Conservation (phyloP, 2,113 vertebrate species). For the Zootoca vivipara region DNA sequence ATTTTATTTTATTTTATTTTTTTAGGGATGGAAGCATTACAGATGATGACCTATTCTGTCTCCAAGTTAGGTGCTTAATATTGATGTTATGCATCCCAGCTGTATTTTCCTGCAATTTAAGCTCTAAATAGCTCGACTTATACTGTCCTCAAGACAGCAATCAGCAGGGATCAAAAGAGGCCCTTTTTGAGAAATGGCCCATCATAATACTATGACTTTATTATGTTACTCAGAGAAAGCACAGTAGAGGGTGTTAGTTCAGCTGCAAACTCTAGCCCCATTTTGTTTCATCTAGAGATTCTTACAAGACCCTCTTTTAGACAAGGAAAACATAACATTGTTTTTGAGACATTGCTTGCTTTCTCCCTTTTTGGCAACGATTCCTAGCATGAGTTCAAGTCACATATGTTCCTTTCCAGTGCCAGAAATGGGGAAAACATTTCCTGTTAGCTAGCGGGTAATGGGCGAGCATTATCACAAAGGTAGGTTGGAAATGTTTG, state of each 20-base stretch:
- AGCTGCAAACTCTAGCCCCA: conserved; percentile 51
- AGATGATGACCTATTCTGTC: neutral
- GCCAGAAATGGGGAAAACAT: conserved; percentile 49
- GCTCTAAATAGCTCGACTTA: conserved; percentile 9
- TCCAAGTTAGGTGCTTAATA: neutral
- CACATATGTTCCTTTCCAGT: conserved; percentile 51
- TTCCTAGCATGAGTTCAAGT: conserved; percentile 49
- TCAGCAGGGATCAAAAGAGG: conserved; percentile 34
- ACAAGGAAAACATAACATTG: neutral
- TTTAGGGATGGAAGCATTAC: neutral
- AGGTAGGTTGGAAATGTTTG: neutral
- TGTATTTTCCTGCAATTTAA: conserved; percentile 36
- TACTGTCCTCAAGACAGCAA: conserved; percentile 31
- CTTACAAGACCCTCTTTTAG: conserved; percentile 45
- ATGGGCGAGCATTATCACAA: neutral
- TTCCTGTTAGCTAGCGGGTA: conserved; percentile 44
- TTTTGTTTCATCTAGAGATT: conserved; percentile 19
- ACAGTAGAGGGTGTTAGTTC: conserved; percentile 50
- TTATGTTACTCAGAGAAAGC: neutral
- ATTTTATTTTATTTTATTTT: neutral
- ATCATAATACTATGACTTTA: neutral
- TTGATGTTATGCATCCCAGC: neutral
- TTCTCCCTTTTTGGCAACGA: conserved; percentile 28
- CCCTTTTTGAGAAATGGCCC: conserved; percentile 24
- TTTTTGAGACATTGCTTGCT: conserved; percentile 42